These are phyloP conservation scores for Periophthalmus magnuspinnatus DNA, from an alignment of 2,797 vertebrate genomes.

Conservation along the genomic window DNA sequence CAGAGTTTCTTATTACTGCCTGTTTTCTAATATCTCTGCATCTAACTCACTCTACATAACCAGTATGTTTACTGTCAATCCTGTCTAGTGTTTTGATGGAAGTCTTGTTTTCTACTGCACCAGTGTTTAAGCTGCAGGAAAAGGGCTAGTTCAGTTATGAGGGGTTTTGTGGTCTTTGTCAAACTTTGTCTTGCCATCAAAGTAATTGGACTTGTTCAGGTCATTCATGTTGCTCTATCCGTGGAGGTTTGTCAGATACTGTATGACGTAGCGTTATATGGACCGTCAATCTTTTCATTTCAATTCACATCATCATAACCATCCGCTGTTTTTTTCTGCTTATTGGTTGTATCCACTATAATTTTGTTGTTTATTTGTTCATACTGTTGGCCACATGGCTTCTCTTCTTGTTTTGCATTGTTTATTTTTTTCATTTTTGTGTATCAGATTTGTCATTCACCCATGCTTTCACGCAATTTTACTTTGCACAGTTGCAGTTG, in stretches of 20 bases:
- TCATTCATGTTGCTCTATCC: conserved; percentile 35
- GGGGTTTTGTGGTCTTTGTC: conserved; percentile 46
- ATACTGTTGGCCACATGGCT: conserved; percentile 37
- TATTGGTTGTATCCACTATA: conserved; percentile 29
- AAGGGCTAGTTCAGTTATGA: conserved; percentile 10
- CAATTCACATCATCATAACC: conserved; percentile 20
- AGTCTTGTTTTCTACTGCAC: conserved; percentile 21
- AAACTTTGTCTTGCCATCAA: conserved; percentile 54
- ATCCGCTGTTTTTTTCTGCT: conserved; percentile 46
- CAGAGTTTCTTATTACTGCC: background rate
- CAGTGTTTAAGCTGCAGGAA: conserved; percentile 20
- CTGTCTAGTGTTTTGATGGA: conserved; percentile 33
- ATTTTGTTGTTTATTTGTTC: conserved; percentile 27
- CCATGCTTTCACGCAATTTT: conserved; percentile 84
- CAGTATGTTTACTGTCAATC: conserved; percentile 15
- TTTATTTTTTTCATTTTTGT: conserved; percentile 42
- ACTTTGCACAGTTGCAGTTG: conserved; percentile 94
- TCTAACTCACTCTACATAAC: background rate
- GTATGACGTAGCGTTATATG: conserved; percentile 41
- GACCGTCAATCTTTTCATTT: conserved; percentile 19
- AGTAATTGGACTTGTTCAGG: conserved; percentile 47
- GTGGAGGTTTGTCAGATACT: conserved; percentile 18
- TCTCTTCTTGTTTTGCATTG: conserved; percentile 32
- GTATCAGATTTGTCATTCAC: conserved; percentile 75
- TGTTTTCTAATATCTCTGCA: background rate